Evolutionary conservation across 2,113 vertebrate species (phyloP), one percentile per base, ranked within the genome.

Genomic region (Myrmecobius fasciatus): DNA sequence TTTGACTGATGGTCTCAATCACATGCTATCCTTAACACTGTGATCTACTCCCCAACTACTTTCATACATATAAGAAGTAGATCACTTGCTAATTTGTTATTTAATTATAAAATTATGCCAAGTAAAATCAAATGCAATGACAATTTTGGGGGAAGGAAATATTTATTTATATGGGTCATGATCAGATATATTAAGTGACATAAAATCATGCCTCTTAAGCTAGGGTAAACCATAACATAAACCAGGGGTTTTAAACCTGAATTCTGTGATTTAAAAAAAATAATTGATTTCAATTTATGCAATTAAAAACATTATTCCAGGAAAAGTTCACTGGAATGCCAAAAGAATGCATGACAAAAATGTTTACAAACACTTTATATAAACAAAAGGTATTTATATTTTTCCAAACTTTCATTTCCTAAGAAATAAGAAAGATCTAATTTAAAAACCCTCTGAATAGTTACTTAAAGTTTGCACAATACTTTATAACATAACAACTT

Each of bases 171-270:
- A 89, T 67, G 48, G 14, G 6, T 8, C 47, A 43, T 92, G 60
- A 96, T 92, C 93, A 91, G 25, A 92, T 93, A 92, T n/a, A 93
- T 94, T 60, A 94, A 94, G 56, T 93, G 67, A 60, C 83, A 93
- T 95, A 47, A 94, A 31, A 52, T 93, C 92, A 28, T 94, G 10
- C 8, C 93, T 96, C 88, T 95, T 95, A 75, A 93, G 52, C 26
- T 95, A 52, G 7, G 93, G 93, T 48, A 95, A 95, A 75, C 10
- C 94, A 28, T 54, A 28, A 43, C 75, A 53, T 93, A 91, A 91
- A 93, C 75, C 11, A 91, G 94, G 89, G 88, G 43, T 91, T 95
- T 92, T 49, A 54, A 28, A 75, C 25, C 26, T 53, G 31, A 89
- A 92, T 89, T 91, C 56, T 88, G 24, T 75, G 52, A 95, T 91